Evolutionary conservation across 2,797 vertebrate species (phyloP), one percentile per base, ranked within the genome.

Genomic region (Enteromius radiatus): DNA sequence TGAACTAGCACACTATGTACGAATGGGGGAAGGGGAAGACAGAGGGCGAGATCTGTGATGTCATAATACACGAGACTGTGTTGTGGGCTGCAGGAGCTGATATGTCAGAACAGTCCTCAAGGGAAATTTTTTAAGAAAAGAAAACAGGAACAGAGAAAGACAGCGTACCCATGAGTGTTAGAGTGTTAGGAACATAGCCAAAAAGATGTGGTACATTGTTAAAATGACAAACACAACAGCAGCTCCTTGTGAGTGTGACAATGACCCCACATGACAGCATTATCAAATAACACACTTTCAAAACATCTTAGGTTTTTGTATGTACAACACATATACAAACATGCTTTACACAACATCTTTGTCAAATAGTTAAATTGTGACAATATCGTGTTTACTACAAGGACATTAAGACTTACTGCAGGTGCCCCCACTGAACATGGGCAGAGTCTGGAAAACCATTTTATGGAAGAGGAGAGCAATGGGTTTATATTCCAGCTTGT

Each of bases 401-500:
- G 43, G 79, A 89, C 17, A 54, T 78, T 21, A 84, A 90, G 89
- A 99, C 98, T 99, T 96, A 99, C 98, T 98, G 96, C 98, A 99
- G 93, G 96, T 98, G 95, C 97, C 97, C 87, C 97, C 95, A 92
- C 98, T 99, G 96, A 98, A 99, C 98, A 99, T 99, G 84, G 98
- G 98, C 94, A 98, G 96, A 86, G 98, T 99, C 95, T 99, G 98
- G 92, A 99, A 99, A 94, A 97, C 97, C 97, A 99, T 99, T 94
- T 99, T 99, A 95, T 99, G 97, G 96, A 99, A 99, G 88, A 99
- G 96, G 89, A 99, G 95, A 84, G 98, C 97, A 94, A 99, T 96
- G 74, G 98, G 98, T 95, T 97, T 97, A 94, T 99, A 99, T 90
- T 99, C 98, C 91, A 99, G 94, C 91, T 97, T 96, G 91, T 99